These are phyloP conservation scores for Bradypus variegatus DNA, from an alignment of 2,797 vertebrate genomes.

Conservation along the genomic window DNA sequence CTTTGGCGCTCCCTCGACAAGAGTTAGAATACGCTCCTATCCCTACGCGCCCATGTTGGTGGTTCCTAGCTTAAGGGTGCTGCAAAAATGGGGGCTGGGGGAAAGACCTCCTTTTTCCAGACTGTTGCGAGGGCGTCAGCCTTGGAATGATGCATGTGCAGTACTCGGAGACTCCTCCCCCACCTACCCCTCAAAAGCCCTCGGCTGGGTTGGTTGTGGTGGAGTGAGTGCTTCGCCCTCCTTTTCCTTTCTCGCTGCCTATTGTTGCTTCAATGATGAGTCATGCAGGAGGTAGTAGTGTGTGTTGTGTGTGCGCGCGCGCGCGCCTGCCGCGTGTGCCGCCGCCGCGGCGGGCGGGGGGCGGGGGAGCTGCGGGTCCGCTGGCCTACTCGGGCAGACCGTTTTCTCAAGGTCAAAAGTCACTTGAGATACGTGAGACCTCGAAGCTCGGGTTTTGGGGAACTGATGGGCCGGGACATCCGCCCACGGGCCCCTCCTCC, in stretches of 20 bases:
- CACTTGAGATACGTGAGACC: background rate
- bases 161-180: background rate
- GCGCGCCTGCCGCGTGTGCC: conserved; percentile 26
- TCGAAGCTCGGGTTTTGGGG: background rate
- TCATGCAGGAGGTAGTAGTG: conserved; percentile 66
- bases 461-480: background rate
- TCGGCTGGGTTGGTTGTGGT: background rate
- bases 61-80: background rate
- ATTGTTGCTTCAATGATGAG: conserved; percentile 71
- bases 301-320: conserved; percentile 32
- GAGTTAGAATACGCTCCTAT: background rate
- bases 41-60: background rate
- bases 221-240: conserved; percentile 39
- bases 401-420: conserved; percentile 63
- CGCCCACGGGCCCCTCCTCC: background rate
- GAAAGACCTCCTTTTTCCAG: background rate
- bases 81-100: background rate
- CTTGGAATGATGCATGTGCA: background rate
- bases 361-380: background rate
- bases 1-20: background rate
- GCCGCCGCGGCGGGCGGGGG: background rate
- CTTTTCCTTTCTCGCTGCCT: conserved; percentile 56
- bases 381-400: background rate
- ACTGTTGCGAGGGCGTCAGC: background rate
- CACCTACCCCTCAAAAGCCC: background rate